A percentile compares a stretch with the other conserved stretches of the same genome.
Conservation (phyloP, 2,113 vertebrate genomes). For the Ursus arctos region DNA sequence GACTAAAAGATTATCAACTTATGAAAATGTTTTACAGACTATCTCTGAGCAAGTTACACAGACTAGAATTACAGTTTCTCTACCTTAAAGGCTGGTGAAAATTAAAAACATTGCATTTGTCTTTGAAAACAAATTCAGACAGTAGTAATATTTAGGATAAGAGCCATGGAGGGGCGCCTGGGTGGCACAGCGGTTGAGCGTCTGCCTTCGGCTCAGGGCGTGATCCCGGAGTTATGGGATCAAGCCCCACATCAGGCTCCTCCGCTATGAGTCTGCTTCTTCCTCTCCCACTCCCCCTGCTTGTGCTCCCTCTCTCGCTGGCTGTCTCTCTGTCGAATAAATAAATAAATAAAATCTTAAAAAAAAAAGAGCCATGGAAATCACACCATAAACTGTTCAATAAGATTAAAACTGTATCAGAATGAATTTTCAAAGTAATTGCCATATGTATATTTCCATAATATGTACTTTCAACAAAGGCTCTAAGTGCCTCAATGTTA, state of each 20-base stretch:
- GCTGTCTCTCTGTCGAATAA: too few species aligned
- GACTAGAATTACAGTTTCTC: neutral
- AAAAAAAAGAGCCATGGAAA: neutral
- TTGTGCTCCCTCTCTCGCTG: too few species aligned
- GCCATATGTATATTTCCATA: neutral
- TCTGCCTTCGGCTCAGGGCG: too few species aligned
- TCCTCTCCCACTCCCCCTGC: too few species aligned
- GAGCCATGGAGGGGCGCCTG: neutral
- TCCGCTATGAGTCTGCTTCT: too few species aligned
- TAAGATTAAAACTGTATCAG: slow-evolving; percentile 22
- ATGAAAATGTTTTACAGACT: slow-evolving; percentile 40
- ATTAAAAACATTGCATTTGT: slow-evolving; percentile 18
- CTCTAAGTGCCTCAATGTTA: neutral
- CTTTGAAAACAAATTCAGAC: slow-evolving; percentile 53
- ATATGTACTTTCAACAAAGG: neutral
- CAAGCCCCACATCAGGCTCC: too few species aligned
- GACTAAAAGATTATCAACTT: neutral
- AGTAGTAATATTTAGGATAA: slow-evolving; percentile 6
- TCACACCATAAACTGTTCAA: neutral
- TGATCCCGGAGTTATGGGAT: too few species aligned
- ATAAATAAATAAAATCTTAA: too few species aligned
- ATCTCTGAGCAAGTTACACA: neutral
- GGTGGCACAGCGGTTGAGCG: too few species aligned
- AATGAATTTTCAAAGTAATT: neutral
- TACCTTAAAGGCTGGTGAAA: slow-evolving; percentile 26